Base-by-base conservation (phyloP, 2,113 vertebrate species). In the Campylomormyrus numenius region DNA sequence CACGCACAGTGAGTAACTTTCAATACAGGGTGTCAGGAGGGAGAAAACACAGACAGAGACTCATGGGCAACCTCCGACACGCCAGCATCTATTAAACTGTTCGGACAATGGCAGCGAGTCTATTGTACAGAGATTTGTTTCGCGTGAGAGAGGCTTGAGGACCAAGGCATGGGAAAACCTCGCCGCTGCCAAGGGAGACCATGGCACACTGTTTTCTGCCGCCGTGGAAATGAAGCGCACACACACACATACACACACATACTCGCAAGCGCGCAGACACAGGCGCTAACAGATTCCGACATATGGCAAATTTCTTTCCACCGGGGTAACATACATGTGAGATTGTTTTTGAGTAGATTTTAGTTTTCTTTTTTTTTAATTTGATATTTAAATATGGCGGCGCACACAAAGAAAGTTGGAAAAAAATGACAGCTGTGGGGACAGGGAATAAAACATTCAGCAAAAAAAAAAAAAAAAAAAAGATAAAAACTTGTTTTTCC, bases 151-250 rank as follows among this genome's bases (percentile, higher is more conserved):
- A 96, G 96, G 96, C 96, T 96, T 86, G 10, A 96, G 96, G 96
- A 96, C 91, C 90, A 97, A 97, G 94, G 97, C 96, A 96, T 97
- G 97, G 97, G 97, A 98, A 98, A 98, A 97, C 95, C 96, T 97
- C 95, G 95, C 95, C 93, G 95, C 96, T 97, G 97, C 96, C 97
- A 98, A 97, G 96, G 94, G 98, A 96, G 96, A 95, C 96, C 94
- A 96, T 96, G 95, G 96, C 97, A 96, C 95, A 96, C 96, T 96
- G 96, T 97, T 97, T 95, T 97, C 93, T 93, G 95, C 92, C 95
- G 92, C 95, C 95, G 95, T 93, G 94, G 94, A 94, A 95, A 95
- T 92, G 94, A 88, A 70, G 93, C 92, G 89, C 91, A 93, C 90
- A 90, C 91, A 92, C 89, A 91, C 90, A 90, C 92, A 92, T 92